Conservation (phyloP, 2,797 vertebrate genomes). For the Halcyon smyrnensis region DNA sequence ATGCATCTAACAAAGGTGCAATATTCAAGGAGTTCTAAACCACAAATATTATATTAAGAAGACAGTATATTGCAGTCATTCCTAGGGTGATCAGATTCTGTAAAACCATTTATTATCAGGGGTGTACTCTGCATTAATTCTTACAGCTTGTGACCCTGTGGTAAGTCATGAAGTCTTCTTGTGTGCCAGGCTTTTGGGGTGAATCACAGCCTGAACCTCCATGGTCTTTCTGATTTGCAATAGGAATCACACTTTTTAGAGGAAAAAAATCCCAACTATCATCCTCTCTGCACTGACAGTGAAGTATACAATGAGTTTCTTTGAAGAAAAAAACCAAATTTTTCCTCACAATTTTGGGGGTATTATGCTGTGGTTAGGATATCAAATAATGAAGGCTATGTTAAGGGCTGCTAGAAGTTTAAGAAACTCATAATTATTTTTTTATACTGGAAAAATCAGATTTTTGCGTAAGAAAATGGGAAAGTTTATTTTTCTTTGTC, state of each 20-base stretch:
- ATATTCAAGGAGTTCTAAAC: neutral
- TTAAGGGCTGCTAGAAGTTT: slow-evolving; percentile 33
- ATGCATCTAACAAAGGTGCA: neutral
- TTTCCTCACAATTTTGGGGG: slow-evolving; percentile 36
- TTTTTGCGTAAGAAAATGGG: slow-evolving; percentile 18
- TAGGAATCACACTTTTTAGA: slow-evolving; percentile 62
- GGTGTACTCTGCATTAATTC: neutral
- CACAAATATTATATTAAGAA: neutral
- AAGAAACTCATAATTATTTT: neutral
- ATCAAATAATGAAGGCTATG: slow-evolving; percentile 49
- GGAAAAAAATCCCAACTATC: neutral
- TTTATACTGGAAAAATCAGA: slow-evolving; percentile 18
- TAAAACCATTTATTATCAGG: neutral
- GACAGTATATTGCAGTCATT: neutral
- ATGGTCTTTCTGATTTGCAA: slow-evolving; percentile 56
- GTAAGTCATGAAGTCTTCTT: neutral
- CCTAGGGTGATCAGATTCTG: neutral
- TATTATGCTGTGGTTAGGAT: slow-evolving; percentile 29
- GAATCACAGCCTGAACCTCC: slow-evolving; percentile 12
- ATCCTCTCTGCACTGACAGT: neutral
- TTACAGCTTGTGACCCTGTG: neutral
- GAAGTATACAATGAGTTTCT: slow-evolving; percentile 48
- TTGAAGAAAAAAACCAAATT: slow-evolving; percentile 40
- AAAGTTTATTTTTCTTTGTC: slow-evolving; percentile 58
- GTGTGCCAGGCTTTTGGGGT: neutral